A percentile compares a stretch with the other conserved stretches of the same genome.
Evolutionary conservation across 1,140 invertebrate genomes (phyloP).

Genomic region (Magallana ariakensis): DNA sequence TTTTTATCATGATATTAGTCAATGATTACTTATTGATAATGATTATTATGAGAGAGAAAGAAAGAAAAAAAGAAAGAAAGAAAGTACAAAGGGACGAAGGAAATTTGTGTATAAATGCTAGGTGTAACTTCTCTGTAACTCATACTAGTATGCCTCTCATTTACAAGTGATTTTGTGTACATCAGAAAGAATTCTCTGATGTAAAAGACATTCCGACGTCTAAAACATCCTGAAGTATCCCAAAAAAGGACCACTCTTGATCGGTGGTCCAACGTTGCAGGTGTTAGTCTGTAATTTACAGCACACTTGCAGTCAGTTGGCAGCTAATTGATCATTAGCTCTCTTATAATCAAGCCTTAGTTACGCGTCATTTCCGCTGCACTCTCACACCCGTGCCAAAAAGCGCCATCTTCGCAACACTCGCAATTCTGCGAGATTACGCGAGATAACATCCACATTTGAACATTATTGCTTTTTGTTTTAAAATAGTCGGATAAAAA

Average conservation of each 20-base stretch:
- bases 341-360: conserved; percentile 35
- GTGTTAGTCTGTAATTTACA: conserved; percentile 50
- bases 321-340: conserved; percentile 50
- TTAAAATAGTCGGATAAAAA: conserved; percentile 34
- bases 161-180: no score
- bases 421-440: conserved; percentile 40
- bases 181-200: background rate
- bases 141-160: no score
- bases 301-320: conserved; percentile 37
- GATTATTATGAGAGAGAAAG: no score
- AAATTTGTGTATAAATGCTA: no score
- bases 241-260: conserved; percentile 6
- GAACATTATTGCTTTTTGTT: conserved; percentile 28
- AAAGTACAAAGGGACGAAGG: no score
- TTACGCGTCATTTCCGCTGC: conserved; percentile 44
- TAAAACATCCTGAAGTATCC: conserved; percentile 15
- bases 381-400: conserved; percentile 50
- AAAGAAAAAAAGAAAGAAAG: no score
- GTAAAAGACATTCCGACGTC: conserved; percentile 26
- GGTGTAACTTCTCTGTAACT: no score
- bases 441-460: conserved; percentile 44
- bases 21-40: no score
- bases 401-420: conserved; percentile 32
- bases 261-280: conserved; percentile 42
- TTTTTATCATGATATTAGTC: no score